Percentiles rank a stretch among this genome's conserved stretches.
These are phyloP conservation scores for Drosophila pandora DNA, from an alignment of 1,140 invertebrate genomes.

Conservation along the genomic window DNA sequence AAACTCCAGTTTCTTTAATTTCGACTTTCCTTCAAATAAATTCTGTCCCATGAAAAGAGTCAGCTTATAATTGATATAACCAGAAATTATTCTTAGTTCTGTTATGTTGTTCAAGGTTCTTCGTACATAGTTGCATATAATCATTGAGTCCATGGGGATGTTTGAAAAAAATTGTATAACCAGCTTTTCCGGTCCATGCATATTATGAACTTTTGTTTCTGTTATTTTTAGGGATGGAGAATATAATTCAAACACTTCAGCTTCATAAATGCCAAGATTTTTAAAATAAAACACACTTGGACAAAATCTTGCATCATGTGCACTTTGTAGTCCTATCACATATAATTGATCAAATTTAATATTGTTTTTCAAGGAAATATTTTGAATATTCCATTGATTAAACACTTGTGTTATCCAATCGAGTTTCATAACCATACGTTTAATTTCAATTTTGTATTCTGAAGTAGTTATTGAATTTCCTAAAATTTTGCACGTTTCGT, in stretches of 20 bases:
- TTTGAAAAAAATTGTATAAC: neutral
- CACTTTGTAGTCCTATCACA: neutral
- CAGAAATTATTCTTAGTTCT: neutral
- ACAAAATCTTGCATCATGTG: neutral
- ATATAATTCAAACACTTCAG: neutral
- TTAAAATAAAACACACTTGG: neutral
- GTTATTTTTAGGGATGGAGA: neutral
- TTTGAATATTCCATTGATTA: constrained; percentile 4
- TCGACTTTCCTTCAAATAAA: neutral
- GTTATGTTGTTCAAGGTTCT: neutral
- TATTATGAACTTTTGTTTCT: neutral
- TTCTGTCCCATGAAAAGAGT: neutral
- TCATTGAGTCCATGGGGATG: neutral
- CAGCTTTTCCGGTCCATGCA: neutral
- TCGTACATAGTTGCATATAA: neutral
- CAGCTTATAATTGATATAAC: neutral
- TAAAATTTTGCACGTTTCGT: neutral
- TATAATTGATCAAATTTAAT: neutral
- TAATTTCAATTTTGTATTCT: constrained; percentile 1
- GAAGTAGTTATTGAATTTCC: constrained; percentile 1
- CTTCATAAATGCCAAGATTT: neutral
- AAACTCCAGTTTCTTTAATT: neutral
- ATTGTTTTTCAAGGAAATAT: neutral
- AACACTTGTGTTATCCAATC: constrained; percentile 2
- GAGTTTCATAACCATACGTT: neutral